Percentiles rank a stretch among this genome's conserved stretches.
Conservation (phyloP, 2,888 invertebrate species). For the Eilema griseolum region DNA sequence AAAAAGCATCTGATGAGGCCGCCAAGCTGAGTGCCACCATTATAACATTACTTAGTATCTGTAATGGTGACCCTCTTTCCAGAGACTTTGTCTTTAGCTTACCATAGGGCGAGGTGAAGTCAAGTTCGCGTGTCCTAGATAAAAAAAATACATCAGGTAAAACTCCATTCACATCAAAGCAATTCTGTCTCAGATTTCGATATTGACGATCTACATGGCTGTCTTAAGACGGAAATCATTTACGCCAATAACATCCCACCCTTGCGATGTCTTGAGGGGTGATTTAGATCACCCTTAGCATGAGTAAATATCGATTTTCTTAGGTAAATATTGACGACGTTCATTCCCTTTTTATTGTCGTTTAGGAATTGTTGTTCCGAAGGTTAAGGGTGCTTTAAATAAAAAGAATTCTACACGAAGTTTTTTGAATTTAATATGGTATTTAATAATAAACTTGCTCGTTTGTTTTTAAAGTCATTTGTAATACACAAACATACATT, state of each 20-base stretch:
- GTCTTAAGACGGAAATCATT: slow-evolving; percentile 72
- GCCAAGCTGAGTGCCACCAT: too few relatives aligned
- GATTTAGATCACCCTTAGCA: slow-evolving; percentile 66
- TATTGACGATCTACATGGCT: slow-evolving; percentile 53
- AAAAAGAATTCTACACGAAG: slow-evolving; percentile 50
- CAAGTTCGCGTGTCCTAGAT: too few relatives aligned
- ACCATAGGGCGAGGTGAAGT: too few relatives aligned
- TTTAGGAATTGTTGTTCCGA: slow-evolving; percentile 51
- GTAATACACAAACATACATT: too few relatives aligned
- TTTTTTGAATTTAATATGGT: neutral
- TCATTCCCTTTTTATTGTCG: slow-evolving; percentile 53
- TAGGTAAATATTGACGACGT: slow-evolving; percentile 69
- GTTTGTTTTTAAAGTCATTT: neutral
- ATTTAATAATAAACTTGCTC: neutral
- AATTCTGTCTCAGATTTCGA: slow-evolving; percentile 35
- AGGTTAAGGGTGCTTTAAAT: slow-evolving; percentile 21
- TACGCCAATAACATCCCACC: slow-evolving; percentile 69
- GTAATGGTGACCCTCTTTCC: too few relatives aligned
- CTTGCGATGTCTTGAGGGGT: slow-evolving; percentile 46
- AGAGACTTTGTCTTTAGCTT: too few relatives aligned
- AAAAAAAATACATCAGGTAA: neutral
- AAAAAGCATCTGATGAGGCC: too few relatives aligned
- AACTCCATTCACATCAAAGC: slow-evolving; percentile 9
- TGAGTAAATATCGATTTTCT: slow-evolving; percentile 72
- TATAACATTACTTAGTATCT: too few relatives aligned